A percentile compares a stretch with the other conserved stretches of the same genome.
phyloP scores from a whole-genome alignment of 2,113 vertebrate species.

The Chloroceryle aenea region DNA sequence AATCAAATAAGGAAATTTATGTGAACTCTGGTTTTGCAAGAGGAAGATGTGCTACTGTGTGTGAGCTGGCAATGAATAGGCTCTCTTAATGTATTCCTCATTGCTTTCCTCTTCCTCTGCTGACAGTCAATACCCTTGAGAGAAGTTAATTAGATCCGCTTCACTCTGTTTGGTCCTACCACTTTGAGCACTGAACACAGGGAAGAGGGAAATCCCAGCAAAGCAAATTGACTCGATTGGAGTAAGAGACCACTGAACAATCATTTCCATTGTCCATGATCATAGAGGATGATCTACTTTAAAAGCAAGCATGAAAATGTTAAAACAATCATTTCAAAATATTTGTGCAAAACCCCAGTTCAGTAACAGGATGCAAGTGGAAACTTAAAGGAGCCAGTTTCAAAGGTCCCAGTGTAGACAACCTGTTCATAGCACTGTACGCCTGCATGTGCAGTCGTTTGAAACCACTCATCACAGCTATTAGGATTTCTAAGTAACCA shows the following conservation, averaged over 20 bases:
- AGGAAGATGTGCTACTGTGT: conserved; percentile 23
- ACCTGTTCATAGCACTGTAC: neutral
- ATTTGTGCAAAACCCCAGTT: neutral
- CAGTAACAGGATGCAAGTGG: neutral
- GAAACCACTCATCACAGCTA: neutral
- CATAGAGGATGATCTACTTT: conserved; percentile 41
- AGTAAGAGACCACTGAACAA: conserved; percentile 15
- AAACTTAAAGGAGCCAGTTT: neutral
- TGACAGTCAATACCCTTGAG: conserved; percentile 66
- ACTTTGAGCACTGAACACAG: neutral
- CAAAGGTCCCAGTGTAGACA: neutral
- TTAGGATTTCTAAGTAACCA: neutral
- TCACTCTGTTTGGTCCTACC: conserved; percentile 57
- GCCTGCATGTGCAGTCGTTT: neutral
- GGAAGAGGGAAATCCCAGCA: conserved; percentile 64
- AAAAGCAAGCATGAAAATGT: neutral
- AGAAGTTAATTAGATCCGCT: conserved; percentile 70
- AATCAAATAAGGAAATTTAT: conserved; percentile 45
- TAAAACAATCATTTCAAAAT: conserved; percentile 30
- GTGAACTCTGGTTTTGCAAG: conserved; percentile 3
- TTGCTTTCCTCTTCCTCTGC: conserved; percentile 53
- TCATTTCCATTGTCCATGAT: neutral
- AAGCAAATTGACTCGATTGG: conserved; percentile 57
- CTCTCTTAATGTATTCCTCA: conserved; percentile 49
- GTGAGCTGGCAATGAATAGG: neutral